Percentiles rank a stretch among this genome's conserved stretches.
These are phyloP conservation scores for Danio choprae DNA, from an alignment of 2,797 vertebrate genomes.

Conservation along the genomic window DNA sequence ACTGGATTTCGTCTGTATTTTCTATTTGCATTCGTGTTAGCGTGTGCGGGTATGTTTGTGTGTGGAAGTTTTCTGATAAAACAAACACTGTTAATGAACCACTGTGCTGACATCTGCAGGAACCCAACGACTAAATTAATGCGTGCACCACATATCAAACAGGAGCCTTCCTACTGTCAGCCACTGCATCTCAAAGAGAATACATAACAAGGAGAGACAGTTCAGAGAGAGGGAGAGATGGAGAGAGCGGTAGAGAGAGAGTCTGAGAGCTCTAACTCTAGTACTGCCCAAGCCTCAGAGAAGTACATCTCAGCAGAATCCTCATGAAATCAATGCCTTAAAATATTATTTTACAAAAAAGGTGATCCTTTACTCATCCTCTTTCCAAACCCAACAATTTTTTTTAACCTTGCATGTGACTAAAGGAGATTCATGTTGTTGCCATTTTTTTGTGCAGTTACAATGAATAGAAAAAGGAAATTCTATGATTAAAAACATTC, in stretches of 20 bases:
- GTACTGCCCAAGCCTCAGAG: conserved; percentile 11
- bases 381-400: background rate
- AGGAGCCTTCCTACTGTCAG: conserved; percentile 65
- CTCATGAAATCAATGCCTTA: conserved; percentile 15
- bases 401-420: background rate
- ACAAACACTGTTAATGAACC: conserved; percentile 65
- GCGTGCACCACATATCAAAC: conserved; percentile 65
- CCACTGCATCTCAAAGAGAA: conserved; percentile 66
- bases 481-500: background rate
- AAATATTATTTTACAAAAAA: conserved; percentile 8
- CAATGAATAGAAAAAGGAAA: background rate
- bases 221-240: conserved; percentile 32
- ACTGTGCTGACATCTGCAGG: conserved; percentile 68
- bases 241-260: conserved; percentile 25
- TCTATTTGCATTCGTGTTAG: conserved; percentile 43
- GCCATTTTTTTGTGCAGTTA: background rate
- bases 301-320: conserved; percentile 31
- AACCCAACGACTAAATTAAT: conserved; percentile 67
- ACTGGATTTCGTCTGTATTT: conserved; percentile 35
- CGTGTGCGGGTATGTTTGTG: conserved; percentile 22
- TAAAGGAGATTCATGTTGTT: background rate
- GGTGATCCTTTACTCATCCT: background rate
- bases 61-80: conserved; percentile 56
- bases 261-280: background rate
- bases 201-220: conserved; percentile 64